A percentile compares a stretch with the other conserved stretches of the same genome.
These are phyloP conservation scores for Gymnorhina tibicen DNA, from an alignment of 2,113 vertebrate species.

Conservation along the genomic window DNA sequence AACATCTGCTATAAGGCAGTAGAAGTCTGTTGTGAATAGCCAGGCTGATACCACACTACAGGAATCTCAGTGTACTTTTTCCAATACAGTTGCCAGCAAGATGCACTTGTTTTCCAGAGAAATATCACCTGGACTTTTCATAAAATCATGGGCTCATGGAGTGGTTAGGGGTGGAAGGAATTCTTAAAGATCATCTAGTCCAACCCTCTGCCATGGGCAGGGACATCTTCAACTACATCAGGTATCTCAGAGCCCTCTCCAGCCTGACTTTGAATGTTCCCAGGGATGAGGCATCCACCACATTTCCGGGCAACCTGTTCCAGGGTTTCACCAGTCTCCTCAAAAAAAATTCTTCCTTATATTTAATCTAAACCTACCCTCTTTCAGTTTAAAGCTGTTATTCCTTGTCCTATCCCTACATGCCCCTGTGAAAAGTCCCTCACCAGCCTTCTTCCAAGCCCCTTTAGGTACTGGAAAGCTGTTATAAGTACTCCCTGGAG, in stretches of 20 bases:
- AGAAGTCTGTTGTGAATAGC: background rate
- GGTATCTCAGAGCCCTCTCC: background rate
- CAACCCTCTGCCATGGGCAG: background rate
- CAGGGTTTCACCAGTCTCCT: background rate
- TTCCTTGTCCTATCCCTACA: background rate
- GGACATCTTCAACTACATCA: background rate
- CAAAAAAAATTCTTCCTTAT: background rate
- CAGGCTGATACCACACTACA: background rate
- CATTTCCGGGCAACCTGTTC: background rate
- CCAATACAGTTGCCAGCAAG: background rate
- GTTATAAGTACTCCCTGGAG: rapidly evolving
- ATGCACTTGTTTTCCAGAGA: background rate
- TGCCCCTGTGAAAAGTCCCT: background rate
- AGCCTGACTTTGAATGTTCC: background rate
- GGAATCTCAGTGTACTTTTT: background rate
- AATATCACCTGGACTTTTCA: background rate
- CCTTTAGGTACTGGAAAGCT: background rate
- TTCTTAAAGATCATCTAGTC: background rate
- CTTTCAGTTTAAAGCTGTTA: background rate
- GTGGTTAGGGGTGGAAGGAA: background rate
- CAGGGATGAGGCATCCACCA: background rate
- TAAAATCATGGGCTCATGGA: background rate
- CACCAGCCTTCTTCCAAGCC: background rate
- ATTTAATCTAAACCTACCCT: background rate
- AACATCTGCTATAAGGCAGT: background rate